These are phyloP conservation scores for Lycaena phlaeas DNA, from an alignment of 2,888 invertebrate genomes.

Conservation along the genomic window DNA sequence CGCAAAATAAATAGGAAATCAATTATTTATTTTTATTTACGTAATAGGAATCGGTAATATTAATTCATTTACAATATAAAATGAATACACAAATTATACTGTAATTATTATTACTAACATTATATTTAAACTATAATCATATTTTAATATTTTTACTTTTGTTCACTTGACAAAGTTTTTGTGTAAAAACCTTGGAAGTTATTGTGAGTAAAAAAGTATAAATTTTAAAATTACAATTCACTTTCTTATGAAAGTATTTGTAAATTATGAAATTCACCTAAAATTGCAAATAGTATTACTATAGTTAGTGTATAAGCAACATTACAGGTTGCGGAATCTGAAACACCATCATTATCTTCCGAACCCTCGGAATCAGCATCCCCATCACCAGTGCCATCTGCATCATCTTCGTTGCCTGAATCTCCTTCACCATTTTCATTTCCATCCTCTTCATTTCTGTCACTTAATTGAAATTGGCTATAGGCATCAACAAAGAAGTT, in stretches of 20 bases:
- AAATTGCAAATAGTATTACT: constrained; percentile 32
- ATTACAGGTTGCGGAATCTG: constrained; percentile 39
- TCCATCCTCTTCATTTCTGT: constrained; percentile 29
- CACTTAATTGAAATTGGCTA: constrained; percentile 34
- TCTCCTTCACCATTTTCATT: constrained; percentile 15
- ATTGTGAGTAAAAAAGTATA: constrained; percentile 12
- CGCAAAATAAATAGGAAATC: not conserved
- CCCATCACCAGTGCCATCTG: constrained; percentile 7
- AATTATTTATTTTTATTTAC: not conserved
- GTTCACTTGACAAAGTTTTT: constrained; percentile 17
- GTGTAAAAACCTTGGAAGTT: constrained; percentile 16
- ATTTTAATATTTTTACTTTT: no score
- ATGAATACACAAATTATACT: no score
- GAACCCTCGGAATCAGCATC: constrained; percentile 14
- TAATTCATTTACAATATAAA: no score
- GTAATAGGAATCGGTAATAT: no score
- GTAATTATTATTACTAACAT: no score
- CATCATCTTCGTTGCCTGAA: constrained; percentile 12
- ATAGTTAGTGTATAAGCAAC: constrained; percentile 46
- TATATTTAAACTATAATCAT: no score
- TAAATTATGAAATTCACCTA: constrained; percentile 35
- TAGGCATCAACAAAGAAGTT: constrained; percentile 44
- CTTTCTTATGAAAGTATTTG: constrained; percentile 32
- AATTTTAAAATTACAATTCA: constrained; percentile 24
- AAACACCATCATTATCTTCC: constrained; percentile 14